Conservation (phyloP, 2,113 vertebrate species). For the Columba livia region DNA sequence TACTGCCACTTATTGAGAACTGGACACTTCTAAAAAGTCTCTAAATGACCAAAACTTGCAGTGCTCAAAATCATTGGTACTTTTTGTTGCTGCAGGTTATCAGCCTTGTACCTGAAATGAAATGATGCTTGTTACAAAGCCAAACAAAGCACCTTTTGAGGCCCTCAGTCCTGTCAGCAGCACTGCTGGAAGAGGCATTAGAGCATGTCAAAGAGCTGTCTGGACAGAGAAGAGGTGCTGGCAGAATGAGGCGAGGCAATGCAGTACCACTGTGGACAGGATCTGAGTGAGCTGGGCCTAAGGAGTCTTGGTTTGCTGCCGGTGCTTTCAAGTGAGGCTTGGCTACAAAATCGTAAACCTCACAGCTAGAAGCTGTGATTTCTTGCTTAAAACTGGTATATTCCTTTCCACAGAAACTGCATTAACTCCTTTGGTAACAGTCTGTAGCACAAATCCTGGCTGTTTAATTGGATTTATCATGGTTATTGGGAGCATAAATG, state of each 20-base stretch:
- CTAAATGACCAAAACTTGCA: neutral
- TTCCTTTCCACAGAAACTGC: neutral
- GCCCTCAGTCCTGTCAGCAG: neutral
- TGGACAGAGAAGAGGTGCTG: neutral
- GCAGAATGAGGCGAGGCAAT: neutral
- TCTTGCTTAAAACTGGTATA: neutral
- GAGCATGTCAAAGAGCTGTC: neutral
- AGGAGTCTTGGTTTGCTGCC: neutral
- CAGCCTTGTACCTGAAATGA: neutral
- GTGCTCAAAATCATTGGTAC: neutral
- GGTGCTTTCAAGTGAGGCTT: neutral
- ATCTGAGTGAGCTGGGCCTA: neutral
- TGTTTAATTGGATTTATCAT: constrained; percentile 60
- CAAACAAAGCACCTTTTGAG: neutral
- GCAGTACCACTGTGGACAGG: neutral
- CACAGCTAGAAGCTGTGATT: neutral
- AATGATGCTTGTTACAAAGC: neutral
- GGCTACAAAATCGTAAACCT: neutral
- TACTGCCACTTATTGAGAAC: neutral
- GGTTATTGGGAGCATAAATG: constrained; percentile 52
- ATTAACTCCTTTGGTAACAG: constrained; percentile 41
- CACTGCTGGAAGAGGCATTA: neutral
- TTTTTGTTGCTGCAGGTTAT: neutral
- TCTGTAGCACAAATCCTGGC: constrained; percentile 10
- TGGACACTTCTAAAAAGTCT: neutral